Evolutionary conservation across 1,140 invertebrate genomes (phyloP).

Genomic region (Nasonia longicornis): DNA sequence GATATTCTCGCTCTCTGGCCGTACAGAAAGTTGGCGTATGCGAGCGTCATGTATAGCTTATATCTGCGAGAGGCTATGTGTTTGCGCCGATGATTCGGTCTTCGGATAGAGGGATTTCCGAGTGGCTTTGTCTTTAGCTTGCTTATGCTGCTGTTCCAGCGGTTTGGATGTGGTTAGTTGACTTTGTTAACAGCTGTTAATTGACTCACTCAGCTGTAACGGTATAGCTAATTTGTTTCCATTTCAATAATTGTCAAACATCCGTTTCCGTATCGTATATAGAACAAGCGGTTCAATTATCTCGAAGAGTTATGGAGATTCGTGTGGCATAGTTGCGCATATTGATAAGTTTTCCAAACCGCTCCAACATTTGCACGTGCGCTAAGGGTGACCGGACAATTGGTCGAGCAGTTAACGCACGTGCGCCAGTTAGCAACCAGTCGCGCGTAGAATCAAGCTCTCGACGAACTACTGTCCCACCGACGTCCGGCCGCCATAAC

Average conservation of each 20-base stretch:
- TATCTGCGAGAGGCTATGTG: neutral
- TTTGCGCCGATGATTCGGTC: neutral
- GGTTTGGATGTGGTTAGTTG: neutral
- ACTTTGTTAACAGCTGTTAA: neutral
- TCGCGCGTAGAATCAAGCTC: neutral
- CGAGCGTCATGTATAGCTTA: neutral
- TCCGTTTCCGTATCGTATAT: too few species aligned
- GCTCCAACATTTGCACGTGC: neutral
- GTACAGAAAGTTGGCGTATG: neutral
- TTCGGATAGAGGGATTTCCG: neutral
- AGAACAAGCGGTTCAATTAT: too few species aligned
- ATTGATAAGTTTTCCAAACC: neutral
- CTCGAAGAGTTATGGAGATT: too few species aligned
- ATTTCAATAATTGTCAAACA: too few species aligned
- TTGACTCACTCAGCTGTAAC: neutral
- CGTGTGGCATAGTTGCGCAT: too few species aligned
- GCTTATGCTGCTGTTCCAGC: too few species aligned
- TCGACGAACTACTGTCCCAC: neutral
- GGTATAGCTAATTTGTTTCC: too few species aligned
- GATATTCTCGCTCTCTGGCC: too few species aligned
- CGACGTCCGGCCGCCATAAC: neutral
- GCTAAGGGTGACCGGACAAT: neutral
- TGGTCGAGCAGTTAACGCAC: neutral
- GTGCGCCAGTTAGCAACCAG: neutral
- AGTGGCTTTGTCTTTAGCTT: neutral